A percentile compares a stretch with the other conserved stretches of the same genome.
Evolutionary conservation across 1,140 invertebrate species (phyloP).

Genomic region (Muscidifurax raptorellus): DNA sequence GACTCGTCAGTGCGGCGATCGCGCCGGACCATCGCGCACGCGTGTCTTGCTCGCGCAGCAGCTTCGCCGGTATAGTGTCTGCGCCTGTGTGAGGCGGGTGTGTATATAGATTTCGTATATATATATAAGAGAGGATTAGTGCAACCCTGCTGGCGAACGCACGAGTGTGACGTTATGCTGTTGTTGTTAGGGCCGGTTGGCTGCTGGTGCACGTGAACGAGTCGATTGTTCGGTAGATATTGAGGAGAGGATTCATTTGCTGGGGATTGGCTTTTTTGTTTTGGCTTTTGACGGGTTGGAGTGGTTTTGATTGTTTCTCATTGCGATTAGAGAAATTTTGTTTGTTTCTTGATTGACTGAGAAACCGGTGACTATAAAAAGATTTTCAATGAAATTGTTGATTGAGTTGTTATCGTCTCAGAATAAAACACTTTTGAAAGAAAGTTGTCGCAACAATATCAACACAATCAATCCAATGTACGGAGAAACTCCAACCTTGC

Average conservation of each 20-base stretch:
- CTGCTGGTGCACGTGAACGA: constrained; percentile 57
- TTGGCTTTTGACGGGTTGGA: neutral
- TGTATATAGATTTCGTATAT: neutral
- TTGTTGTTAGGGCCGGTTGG: constrained; percentile 43
- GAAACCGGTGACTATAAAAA: no score
- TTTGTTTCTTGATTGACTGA: no score
- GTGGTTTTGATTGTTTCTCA: neutral
- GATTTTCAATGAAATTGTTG: no score
- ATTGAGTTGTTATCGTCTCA: neutral
- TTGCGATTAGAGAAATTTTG: neutral
- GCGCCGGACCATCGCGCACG: constrained; percentile 61
- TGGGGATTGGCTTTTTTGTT: neutral
- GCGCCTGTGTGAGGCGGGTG: neutral
- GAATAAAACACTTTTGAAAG: neutral
- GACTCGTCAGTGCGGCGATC: constrained; percentile 65
- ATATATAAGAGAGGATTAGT: no score
- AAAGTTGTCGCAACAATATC: no score
- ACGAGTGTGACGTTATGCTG: neutral
- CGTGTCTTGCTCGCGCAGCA: constrained; percentile 56
- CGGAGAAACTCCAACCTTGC: no score
- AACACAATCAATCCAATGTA: no score
- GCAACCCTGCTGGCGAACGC: no score
- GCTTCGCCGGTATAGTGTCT: neutral
- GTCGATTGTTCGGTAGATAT: constrained; percentile 16
- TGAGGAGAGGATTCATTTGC: neutral